Conservation (phyloP, 2,113 vertebrate species). For the Chionis minor region DNA sequence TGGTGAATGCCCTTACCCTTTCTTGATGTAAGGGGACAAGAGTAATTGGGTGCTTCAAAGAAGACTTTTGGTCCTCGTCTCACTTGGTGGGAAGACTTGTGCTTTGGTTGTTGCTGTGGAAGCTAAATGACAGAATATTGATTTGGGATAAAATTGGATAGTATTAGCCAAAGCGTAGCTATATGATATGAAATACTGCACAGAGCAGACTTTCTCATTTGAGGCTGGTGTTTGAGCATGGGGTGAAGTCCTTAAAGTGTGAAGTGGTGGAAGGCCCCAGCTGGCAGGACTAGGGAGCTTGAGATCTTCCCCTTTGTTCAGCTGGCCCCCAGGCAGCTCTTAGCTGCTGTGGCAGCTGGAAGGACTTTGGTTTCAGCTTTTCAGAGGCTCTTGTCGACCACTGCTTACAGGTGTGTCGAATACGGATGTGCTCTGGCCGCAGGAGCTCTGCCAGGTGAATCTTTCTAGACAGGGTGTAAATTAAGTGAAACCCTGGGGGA, state of each 20-base stretch:
- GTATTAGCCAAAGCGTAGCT: rapidly evolving
- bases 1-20: background rate
- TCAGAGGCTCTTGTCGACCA: background rate
- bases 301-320: background rate
- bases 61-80: background rate
- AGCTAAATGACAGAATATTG: background rate
- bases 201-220: background rate
- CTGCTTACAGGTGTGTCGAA: background rate
- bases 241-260: background rate
- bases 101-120: background rate
- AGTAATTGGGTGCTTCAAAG: background rate
- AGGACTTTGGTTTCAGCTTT: background rate
- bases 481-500: background rate
- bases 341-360: background rate
- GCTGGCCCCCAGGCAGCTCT: background rate
- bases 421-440: rapidly evolving
- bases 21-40: background rate
- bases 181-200: background rate
- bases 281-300: background rate
- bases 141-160: background rate
- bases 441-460: background rate
- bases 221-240: background rate
- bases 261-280: background rate
- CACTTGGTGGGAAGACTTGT: background rate
- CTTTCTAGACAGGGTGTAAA: background rate